Evolutionary conservation across 2,113 vertebrate genomes (phyloP).

Genomic region (Campylomormyrus numenius): DNA sequence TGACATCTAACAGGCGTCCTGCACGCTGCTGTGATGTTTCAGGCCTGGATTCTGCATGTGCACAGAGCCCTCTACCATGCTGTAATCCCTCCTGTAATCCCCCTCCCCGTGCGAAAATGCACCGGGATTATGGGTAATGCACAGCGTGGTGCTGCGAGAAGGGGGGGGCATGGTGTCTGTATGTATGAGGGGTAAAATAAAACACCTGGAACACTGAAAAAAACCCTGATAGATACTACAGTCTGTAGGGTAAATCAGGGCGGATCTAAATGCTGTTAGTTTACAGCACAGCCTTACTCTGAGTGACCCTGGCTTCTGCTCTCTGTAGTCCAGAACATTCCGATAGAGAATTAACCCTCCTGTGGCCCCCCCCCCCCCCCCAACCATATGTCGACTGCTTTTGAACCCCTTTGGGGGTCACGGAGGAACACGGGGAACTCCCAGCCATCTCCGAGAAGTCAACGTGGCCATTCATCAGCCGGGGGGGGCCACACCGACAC

Average conservation of each 20-base stretch:
- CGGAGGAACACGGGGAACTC: background rate
- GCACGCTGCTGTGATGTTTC: background rate
- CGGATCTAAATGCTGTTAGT: background rate
- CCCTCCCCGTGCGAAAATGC: background rate
- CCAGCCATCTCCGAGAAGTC: conserved; percentile 14
- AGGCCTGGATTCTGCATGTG: background rate
- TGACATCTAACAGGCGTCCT: background rate
- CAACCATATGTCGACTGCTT: background rate
- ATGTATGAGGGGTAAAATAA: background rate
- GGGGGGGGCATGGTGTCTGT: background rate
- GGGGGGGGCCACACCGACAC: background rate
- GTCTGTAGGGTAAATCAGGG: background rate
- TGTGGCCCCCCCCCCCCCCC: background rate
- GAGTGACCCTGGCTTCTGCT: background rate
- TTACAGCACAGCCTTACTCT: background rate
- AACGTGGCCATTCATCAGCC: conserved; percentile 23
- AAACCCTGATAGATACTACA: background rate
- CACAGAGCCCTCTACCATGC: background rate
- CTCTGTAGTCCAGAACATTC: background rate
- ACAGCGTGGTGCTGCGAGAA: background rate
- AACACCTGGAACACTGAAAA: background rate
- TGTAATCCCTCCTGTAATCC: background rate
- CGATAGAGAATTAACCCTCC: background rate
- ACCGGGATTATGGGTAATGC: background rate
- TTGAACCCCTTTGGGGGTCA: background rate